Evolutionary conservation across 2,797 vertebrate species (phyloP), one percentile per base, ranked within the genome.

Genomic region (Acanthurus tractus): DNA sequence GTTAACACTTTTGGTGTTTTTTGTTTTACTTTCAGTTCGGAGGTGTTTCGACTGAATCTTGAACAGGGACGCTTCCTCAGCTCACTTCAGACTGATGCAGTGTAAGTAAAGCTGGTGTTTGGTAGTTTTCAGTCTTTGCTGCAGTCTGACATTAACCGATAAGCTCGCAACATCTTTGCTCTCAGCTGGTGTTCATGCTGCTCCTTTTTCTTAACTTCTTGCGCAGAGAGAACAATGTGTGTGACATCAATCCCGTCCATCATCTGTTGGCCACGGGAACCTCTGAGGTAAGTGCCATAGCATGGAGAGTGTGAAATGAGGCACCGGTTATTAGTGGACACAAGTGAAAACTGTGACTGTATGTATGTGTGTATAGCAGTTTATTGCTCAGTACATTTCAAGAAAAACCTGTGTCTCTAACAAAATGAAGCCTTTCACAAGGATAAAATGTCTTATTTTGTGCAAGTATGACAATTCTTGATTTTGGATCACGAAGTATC

Each of bases 21-120:
- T 67, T 8, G 38, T 71, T 74, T 55, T 0, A 3, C 66, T 59
- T 70, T 53, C 84, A 99, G 98, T 73, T 98, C 98, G 40, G 96
- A 99, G 91, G 94, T 99, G 8, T 98, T 95, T 86, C 93, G 98
- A 59, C 91, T 99, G 72, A 99, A 99, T 80, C 92, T 99, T 85
- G 98, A 99, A 59, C 98, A 99, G 88, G 98, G 98, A 45, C 93
- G 97, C 18, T 99, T 98, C 88, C 95, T 99, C 70, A 99, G 96
- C 93, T 97, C 98, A 0, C 91, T 99, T 15, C 97, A 98, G 75
- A 99, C 97, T 0, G 96, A 98, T 15, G 97, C 97, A 18, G 95
- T 91, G 98, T 99, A 86, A 96, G 98, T 97, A 64, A 50, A 15
- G 8, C 10, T 14, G 1, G 36, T 38, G 36, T 38, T 38, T 25